Conservation (phyloP, 2,797 vertebrate species). For the Crax fasciolata region DNA sequence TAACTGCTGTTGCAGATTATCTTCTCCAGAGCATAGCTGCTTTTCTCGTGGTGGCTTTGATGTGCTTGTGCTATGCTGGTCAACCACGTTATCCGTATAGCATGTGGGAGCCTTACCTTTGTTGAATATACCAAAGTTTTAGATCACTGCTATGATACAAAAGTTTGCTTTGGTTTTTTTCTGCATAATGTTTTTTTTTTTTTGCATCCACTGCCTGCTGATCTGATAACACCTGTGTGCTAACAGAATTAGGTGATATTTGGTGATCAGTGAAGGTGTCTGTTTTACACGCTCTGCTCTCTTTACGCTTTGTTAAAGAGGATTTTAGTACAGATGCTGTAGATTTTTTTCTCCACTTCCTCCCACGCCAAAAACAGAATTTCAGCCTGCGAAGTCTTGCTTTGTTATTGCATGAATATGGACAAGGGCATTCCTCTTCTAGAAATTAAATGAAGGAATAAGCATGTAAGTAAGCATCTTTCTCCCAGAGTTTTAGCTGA, state of each 20-base stretch:
- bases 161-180: neutral
- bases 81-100: neutral
- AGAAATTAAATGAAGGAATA: neutral
- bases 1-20: neutral
- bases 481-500: neutral
- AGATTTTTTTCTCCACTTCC: neutral
- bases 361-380: neutral
- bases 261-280: slow-evolving; percentile 24
- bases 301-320: slow-evolving; percentile 28
- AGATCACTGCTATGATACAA: neutral
- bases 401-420: slow-evolving; percentile 30
- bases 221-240: slow-evolving; percentile 42
- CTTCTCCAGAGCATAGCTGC: neutral
- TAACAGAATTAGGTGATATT: slow-evolving; percentile 22
- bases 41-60: neutral
- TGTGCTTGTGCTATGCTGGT: neutral
- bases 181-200: neutral
- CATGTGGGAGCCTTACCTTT: neutral
- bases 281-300: neutral
- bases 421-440: slow-evolving; percentile 13
- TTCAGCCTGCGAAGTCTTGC: slow-evolving; percentile 16
- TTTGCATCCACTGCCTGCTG: neutral
- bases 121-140: neutral
- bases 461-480: neutral
- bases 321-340: slow-evolving; percentile 2